Evolutionary conservation across 2,888 invertebrate species (phyloP), one percentile per base, ranked within the genome.

Genomic region (Agonopterix arenella): DNA sequence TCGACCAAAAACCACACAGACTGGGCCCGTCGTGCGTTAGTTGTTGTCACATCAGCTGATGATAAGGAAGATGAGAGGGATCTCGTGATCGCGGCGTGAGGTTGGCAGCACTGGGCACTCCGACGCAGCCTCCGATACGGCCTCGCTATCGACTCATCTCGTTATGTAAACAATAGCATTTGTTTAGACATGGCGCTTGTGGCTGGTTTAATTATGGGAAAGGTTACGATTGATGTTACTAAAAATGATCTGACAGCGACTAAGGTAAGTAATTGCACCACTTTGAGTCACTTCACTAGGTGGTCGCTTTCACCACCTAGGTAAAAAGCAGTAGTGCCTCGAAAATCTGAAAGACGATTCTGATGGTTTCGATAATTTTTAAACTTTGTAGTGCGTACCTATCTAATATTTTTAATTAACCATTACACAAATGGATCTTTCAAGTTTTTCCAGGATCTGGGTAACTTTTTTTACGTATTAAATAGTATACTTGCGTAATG

Each of bases 41-140:
- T 62, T 67, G 68, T 76, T 76, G 66, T 66, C 66, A 59, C 71
- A 82, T 83, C 84, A 84, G 82, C 84, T 82, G 84, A 81, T 83
- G 82, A 86, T 84, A 86, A 84, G 76, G 79, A 78, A 80, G 82
- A 81, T 73, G 81, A 71, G 76, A 70, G 68, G 60, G 73, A 84
- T 84, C 88, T 86, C 88, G 88, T 88, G 88, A 86, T 83, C 68
- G 60, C 59, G 60, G 60, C 65, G 76, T 62, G 45, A 66, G 60
- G 86, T 85, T 89, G 88, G 86, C 62, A 84, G 73, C 72, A 76
- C 63, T 81, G 85, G 43, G 36, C 43, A 62, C 70, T 70, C 76
- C 80, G 55, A 73, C 72, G 73, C 84, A 86, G 84, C 84, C 84
- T 84, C 80, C 63, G 49, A 11, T 70, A 55, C 63, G 72, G 55